These are phyloP conservation scores for Conus canariensis DNA, from an alignment of 2,888 invertebrate species.

Conservation along the genomic window DNA sequence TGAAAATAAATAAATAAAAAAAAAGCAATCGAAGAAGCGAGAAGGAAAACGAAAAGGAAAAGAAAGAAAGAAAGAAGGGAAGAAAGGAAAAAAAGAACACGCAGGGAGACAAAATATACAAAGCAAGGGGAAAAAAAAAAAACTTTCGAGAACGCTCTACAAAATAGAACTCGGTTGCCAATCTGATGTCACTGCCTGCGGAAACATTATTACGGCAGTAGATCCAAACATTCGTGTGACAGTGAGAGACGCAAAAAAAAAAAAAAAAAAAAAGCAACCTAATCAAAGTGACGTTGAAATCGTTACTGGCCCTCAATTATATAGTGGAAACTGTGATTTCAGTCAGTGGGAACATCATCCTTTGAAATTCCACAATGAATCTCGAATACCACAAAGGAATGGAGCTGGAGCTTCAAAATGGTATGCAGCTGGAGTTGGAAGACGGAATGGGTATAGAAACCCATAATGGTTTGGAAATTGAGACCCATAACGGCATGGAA, in stretches of 20 bases:
- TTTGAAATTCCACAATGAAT: constrained; percentile 18
- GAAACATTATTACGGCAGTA: too few species aligned
- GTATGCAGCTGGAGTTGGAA: constrained; percentile 11
- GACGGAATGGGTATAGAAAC: constrained; percentile 28
- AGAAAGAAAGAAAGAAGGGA: neutral
- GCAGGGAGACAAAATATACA: neutral
- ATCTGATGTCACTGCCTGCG: too few species aligned
- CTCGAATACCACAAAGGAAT: constrained; percentile 8
- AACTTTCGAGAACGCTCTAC: neutral
- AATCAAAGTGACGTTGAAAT: too few species aligned
- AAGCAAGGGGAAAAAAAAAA: neutral
- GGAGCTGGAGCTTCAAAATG: constrained; percentile 19
- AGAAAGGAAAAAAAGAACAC: neutral
- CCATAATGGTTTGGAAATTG: neutral
- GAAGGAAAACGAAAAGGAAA: neutral
- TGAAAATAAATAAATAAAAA: neutral
- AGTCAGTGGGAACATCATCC: neutral
- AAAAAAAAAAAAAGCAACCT: too few species aligned
- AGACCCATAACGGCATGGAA: constrained; percentile 17
- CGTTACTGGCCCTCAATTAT: too few species aligned
- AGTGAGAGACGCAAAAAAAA: too few species aligned
- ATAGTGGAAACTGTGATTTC: too few species aligned
- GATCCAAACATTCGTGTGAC: too few species aligned
- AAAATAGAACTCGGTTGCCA: too few species aligned
- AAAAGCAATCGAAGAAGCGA: neutral